Percentiles rank a stretch among this genome's conserved stretches.
These are phyloP conservation scores for Syritta pipiens DNA, from an alignment of 2,888 invertebrate genomes.

Conservation along the genomic window DNA sequence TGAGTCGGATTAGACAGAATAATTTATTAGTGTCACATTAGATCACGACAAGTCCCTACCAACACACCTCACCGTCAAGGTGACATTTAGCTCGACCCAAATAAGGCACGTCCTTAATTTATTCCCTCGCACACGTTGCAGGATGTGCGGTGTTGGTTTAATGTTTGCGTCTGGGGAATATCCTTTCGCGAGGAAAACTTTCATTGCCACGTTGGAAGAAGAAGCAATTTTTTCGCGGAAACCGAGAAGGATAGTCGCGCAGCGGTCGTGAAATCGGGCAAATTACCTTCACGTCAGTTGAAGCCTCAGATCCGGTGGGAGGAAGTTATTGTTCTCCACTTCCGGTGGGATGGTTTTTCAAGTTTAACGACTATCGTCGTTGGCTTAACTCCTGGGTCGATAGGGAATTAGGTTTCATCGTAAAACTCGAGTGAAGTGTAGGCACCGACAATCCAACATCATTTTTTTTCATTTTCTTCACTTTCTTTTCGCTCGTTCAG, in stretches of 20 bases:
- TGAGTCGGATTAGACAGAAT: constrained; percentile 32
- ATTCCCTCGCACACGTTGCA: too few species aligned
- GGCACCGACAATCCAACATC: neutral
- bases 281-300: constrained; percentile 9
- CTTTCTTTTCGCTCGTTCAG: too few species aligned
- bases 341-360: neutral
- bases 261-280: neutral
- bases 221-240: too few species aligned
- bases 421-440: neutral
- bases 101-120: constrained; percentile 4
- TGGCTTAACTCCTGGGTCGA: constrained; percentile 5
- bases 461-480: neutral
- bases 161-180: neutral
- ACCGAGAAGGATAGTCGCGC: neutral
- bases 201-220: too few species aligned
- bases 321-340: neutral
- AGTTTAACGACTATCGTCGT: too few species aligned
- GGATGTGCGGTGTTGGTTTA: too few species aligned
- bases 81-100: constrained; percentile 4
- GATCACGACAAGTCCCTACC: neutral
- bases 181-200: neutral
- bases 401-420: constrained; percentile 19
- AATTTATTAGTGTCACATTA: constrained; percentile 23
- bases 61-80: neutral
- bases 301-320: too few species aligned